These are phyloP conservation scores for Percopsis omiscomaycus DNA, from an alignment of 2,797 vertebrate species.

Conservation along the genomic window DNA sequence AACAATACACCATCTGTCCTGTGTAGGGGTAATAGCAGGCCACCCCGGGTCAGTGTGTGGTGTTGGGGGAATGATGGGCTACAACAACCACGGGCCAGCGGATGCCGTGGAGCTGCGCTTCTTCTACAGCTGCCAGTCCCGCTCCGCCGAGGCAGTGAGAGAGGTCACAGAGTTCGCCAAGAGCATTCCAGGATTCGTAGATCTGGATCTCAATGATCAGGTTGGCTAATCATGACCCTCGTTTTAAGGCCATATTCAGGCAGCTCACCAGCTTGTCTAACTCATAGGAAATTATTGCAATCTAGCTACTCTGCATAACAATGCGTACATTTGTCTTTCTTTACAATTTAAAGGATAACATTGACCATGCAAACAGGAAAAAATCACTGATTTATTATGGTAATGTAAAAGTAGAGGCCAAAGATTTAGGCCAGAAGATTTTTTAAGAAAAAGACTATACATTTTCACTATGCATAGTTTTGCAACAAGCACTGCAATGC, in stretches of 20 bases:
- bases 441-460: too few relatives aligned
- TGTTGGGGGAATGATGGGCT: slow-evolving; percentile 41
- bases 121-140: slow-evolving; percentile 94
- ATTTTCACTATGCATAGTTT: too few relatives aligned
- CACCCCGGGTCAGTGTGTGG: slow-evolving; percentile 35
- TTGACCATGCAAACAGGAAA: too few relatives aligned
- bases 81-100: slow-evolving; percentile 71
- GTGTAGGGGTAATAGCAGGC: slow-evolving; percentile 25
- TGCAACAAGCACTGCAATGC: not conserved
- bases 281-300: too few relatives aligned
- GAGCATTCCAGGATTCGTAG: slow-evolving; percentile 94
- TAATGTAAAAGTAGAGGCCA: too few relatives aligned
- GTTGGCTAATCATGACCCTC: slow-evolving; percentile 38
- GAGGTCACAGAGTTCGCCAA: slow-evolving; percentile 98
- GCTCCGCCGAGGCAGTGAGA: slow-evolving; percentile 92
- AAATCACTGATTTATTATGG: too few relatives aligned
- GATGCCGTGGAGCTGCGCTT: slow-evolving; percentile 92
- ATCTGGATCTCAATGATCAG: slow-evolving; percentile 96
- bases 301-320: too few relatives aligned
- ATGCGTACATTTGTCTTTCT: too few relatives aligned
- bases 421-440: too few relatives aligned
- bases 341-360: too few relatives aligned
- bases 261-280: too few relatives aligned
- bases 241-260: not conserved
- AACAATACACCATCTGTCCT: not conserved